Evolutionary conservation across 1,140 invertebrate species (phyloP).

Genomic region (Lanistes nyassanus): DNA sequence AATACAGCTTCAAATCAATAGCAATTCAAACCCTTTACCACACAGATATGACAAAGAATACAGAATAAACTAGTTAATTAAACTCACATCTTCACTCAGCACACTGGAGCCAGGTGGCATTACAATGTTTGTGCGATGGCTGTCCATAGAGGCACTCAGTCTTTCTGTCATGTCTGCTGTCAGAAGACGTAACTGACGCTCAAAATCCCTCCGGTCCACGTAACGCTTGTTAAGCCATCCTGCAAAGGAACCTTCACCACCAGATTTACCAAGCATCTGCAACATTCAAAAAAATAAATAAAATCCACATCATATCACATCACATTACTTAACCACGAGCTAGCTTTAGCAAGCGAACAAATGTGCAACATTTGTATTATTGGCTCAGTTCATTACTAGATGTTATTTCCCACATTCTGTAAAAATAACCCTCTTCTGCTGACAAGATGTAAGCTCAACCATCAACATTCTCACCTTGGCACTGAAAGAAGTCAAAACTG

Average conservation of each 20-base stretch:
- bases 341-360: too few species aligned
- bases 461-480: too few species aligned
- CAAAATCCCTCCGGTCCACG: constrained; percentile 7
- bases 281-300: neutral
- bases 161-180: constrained; percentile 8
- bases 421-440: too few species aligned
- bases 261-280: neutral
- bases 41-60: neutral
- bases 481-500: too few species aligned
- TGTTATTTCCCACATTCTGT: too few species aligned
- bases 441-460: too few species aligned
- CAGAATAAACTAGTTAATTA: neutral
- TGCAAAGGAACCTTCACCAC: constrained; percentile 7
- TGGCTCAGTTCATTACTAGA: too few species aligned
- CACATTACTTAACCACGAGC: neutral
- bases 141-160: neutral
- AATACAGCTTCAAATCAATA: too few species aligned
- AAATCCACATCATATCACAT: neutral
- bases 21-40: too few species aligned
- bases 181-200: constrained; percentile 1
- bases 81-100: constrained; percentile 7
- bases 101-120: neutral
- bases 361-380: too few species aligned
- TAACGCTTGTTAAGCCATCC: constrained; percentile 5
- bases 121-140: neutral